A percentile compares a stretch with the other conserved stretches of the same genome.
phyloP scores from a whole-genome alignment of 2,888 invertebrate genomes.

The Carcina quercana region DNA sequence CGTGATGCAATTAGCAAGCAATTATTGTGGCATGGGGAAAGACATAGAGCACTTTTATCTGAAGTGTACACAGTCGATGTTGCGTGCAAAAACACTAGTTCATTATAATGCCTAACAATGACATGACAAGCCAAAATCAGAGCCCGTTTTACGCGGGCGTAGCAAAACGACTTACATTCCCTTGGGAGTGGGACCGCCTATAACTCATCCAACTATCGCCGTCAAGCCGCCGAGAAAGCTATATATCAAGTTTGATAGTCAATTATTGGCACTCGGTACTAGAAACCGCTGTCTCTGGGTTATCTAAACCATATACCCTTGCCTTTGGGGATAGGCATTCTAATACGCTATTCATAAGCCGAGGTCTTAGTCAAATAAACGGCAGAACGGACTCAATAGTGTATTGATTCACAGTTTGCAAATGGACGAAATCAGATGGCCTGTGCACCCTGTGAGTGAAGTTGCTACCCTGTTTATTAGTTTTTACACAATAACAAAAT shows the following conservation, averaged over 20 bases:
- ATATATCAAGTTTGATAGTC: slow-evolving; percentile 71
- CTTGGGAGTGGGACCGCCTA: slow-evolving; percentile 39
- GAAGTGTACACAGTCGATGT: no score
- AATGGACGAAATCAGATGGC: neutral
- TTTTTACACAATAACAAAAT: no score
- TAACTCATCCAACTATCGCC: slow-evolving; percentile 64
- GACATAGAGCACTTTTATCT: no score
- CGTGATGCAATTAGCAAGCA: no score
- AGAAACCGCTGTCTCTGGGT: slow-evolving; percentile 51
- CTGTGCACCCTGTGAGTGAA: no score
- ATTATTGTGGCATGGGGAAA: no score
- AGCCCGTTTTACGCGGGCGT: slow-evolving; percentile 32
- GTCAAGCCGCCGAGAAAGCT: slow-evolving; percentile 55
- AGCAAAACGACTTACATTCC: slow-evolving; percentile 45
- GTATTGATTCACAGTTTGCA: slow-evolving; percentile 26
- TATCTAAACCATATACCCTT: slow-evolving; percentile 42
- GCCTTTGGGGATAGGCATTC: slow-evolving; percentile 34
- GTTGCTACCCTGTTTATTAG: no score
- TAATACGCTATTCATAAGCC: slow-evolving; percentile 53
- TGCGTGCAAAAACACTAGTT: neutral
- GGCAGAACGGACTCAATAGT: slow-evolving; percentile 26
- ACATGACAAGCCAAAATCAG: slow-evolving; percentile 25
- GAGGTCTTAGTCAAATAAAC: slow-evolving; percentile 33
- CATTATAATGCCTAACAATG: no score
- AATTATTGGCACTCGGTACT: slow-evolving; percentile 67